Percentiles rank a stretch among this genome's conserved stretches.
phyloP scores from a whole-genome alignment of 1,140 invertebrate genomes.

The Brachystomella parvula region DNA sequence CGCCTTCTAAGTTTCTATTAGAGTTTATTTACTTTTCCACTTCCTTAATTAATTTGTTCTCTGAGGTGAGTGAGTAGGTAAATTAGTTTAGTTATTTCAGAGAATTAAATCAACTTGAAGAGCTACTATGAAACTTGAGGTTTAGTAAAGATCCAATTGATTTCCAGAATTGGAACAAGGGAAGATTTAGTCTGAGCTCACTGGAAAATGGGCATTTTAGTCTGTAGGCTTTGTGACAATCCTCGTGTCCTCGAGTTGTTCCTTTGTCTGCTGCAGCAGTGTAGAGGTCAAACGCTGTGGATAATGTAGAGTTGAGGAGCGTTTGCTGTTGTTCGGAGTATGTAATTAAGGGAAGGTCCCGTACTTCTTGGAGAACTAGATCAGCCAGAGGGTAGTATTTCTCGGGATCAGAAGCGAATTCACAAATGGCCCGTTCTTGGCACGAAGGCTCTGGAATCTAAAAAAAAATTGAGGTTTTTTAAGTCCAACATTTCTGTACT shows the following conservation, averaged over 20 bases:
- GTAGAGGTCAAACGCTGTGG: too few relatives aligned
- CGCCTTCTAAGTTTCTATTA: too few relatives aligned
- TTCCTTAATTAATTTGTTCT: too few relatives aligned
- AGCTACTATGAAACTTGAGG: constrained; percentile 4
- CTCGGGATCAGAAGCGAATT: constrained; percentile 38
- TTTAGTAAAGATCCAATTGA: constrained; percentile 12
- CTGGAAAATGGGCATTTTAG: constrained; percentile 13
- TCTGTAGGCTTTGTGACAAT: neutral
- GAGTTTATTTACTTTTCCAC: too few relatives aligned
- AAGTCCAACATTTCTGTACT: neutral
- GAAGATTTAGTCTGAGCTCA: constrained; percentile 22
- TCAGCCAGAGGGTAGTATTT: constrained; percentile 37
- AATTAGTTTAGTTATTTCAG: too few relatives aligned
- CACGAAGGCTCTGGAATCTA: constrained; percentile 38
- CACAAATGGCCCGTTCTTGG: constrained; percentile 39
- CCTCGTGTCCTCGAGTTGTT: constrained; percentile 5
- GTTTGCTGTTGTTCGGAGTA: too few relatives aligned
- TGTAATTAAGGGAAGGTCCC: neutral
- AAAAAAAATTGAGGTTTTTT: neutral
- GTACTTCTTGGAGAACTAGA: constrained; percentile 34
- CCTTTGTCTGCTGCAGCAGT: constrained; percentile 17
- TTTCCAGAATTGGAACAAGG: constrained; percentile 23
- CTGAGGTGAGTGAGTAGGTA: neutral
- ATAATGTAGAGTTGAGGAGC: too few relatives aligned
- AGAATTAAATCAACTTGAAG: too few relatives aligned